Conservation (phyloP, 2,113 vertebrate genomes). For the Lepus timidus region DNA sequence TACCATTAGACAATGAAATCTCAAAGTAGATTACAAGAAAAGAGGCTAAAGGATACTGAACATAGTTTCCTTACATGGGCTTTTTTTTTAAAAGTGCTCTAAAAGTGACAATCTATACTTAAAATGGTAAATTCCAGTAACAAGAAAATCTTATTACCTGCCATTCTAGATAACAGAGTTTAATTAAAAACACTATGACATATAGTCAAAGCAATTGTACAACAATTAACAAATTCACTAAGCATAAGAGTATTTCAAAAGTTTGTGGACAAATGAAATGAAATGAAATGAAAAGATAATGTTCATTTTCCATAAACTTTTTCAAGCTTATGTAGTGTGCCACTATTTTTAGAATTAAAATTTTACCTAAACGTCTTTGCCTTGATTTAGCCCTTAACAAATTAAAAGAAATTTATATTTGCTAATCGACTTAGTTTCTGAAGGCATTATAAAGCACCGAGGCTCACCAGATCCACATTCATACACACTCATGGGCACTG, state of each 20-base stretch:
- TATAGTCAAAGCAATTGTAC: neutral
- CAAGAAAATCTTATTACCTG: conserved; percentile 27
- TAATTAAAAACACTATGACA: conserved; percentile 44
- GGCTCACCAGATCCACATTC: conserved; percentile 1
- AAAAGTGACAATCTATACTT: neutral
- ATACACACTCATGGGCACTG: neutral
- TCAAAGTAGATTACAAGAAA: conserved; percentile 13
- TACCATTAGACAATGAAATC: conserved; percentile 43
- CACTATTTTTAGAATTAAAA: conserved; percentile 15
- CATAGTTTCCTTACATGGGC: conserved; percentile 46
- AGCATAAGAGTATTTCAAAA: neutral
- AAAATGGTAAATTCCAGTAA: conserved; percentile 31
- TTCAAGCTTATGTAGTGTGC: neutral
- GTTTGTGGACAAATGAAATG: too few relatives aligned
- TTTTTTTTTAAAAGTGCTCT: neutral
- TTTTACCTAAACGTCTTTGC: neutral
- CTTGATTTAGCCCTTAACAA: neutral
- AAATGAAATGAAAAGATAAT: too few relatives aligned
- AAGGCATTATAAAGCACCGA: neutral
- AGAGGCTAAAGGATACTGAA: conserved; percentile 3
- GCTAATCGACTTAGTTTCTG: conserved; percentile 44
- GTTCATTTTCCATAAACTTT: too few relatives aligned
- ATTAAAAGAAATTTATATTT: conserved; percentile 62
- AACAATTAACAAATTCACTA: conserved; percentile 38
- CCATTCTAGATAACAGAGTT: neutral